A percentile compares a stretch with the other conserved stretches of the same genome.
Evolutionary conservation across 2,888 invertebrate genomes (phyloP).

Genomic region (Protula sp.): DNA sequence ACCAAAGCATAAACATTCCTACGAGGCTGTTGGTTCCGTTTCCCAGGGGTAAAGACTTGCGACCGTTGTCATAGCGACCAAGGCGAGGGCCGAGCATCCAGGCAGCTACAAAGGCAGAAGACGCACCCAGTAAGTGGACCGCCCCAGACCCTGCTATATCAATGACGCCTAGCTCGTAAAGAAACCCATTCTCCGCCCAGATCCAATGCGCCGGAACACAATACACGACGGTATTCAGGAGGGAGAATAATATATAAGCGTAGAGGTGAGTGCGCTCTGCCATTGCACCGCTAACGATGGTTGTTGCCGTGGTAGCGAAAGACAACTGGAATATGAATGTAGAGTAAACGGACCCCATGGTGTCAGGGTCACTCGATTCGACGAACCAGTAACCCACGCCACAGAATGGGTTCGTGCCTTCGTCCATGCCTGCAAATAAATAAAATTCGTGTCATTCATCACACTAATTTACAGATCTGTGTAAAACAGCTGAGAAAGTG

Average conservation of each 20-base stretch:
- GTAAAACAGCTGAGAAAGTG: no score
- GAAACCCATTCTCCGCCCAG: constrained; percentile 34
- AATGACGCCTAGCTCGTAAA: constrained; percentile 29
- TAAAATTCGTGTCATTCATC: no score
- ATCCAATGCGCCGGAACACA: constrained; percentile 54
- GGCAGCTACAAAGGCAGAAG: constrained; percentile 43
- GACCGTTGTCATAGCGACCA: constrained; percentile 29
- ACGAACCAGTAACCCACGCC: constrained; percentile 2
- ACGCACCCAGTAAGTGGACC: constrained; percentile 48
- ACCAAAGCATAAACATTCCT: constrained; percentile 49
- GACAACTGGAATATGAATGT: constrained; percentile 69
- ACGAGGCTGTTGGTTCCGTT: constrained; percentile 41
- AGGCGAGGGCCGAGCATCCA: constrained; percentile 39
- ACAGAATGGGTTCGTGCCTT: not conserved
- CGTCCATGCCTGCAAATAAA: not conserved
- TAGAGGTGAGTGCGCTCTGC: constrained; percentile 45
- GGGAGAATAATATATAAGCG: constrained; percentile 43
- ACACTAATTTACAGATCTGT: no score
- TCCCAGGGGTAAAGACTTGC: constrained; percentile 16
- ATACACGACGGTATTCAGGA: constrained; percentile 41
- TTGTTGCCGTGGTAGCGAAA: constrained; percentile 19
- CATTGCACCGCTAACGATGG: constrained; percentile 35
- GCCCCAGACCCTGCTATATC: constrained; percentile 49
- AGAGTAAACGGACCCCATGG: constrained; percentile 80
- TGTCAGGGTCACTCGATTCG: no score